Conservation (phyloP, 2,113 vertebrate genomes). For the Mus spicilegus region DNA sequence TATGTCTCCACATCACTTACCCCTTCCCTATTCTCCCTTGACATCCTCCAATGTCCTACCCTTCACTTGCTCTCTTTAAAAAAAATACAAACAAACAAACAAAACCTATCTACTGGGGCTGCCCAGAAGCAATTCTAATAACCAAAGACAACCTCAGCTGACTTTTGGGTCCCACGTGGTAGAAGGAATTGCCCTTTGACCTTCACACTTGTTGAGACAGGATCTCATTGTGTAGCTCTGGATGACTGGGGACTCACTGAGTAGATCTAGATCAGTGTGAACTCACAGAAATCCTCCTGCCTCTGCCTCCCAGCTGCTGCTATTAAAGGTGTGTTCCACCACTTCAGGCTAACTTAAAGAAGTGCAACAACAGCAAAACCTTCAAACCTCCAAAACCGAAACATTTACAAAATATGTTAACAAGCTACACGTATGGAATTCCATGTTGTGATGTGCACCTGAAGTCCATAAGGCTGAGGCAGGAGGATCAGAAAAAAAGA, state of each 20-base stretch:
- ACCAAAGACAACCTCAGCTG: background rate
- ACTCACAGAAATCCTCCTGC: background rate
- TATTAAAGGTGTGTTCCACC: background rate
- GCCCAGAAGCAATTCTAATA: background rate
- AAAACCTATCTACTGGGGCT: background rate
- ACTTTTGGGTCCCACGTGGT: background rate
- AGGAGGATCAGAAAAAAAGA: background rate
- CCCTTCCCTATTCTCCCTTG: background rate
- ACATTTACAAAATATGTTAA: background rate
- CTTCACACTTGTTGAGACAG: background rate
- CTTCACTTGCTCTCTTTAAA: background rate
- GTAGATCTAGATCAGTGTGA: background rate
- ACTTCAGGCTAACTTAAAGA: background rate
- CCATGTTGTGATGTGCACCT: background rate
- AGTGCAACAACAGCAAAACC: background rate
- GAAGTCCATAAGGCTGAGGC: background rate
- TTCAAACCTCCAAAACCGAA: background rate
- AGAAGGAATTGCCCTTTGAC: background rate
- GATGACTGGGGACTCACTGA: background rate
- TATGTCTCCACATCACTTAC: no score
- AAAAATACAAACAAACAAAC: no score
- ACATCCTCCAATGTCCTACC: background rate
- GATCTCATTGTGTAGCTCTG: background rate
- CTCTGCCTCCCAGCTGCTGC: background rate
- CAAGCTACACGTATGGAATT: background rate